A percentile compares a stretch with the other conserved stretches of the same genome.
These are phyloP conservation scores for Chionodraco myersi DNA, from an alignment of 2,113 vertebrate species.

Conservation along the genomic window DNA sequence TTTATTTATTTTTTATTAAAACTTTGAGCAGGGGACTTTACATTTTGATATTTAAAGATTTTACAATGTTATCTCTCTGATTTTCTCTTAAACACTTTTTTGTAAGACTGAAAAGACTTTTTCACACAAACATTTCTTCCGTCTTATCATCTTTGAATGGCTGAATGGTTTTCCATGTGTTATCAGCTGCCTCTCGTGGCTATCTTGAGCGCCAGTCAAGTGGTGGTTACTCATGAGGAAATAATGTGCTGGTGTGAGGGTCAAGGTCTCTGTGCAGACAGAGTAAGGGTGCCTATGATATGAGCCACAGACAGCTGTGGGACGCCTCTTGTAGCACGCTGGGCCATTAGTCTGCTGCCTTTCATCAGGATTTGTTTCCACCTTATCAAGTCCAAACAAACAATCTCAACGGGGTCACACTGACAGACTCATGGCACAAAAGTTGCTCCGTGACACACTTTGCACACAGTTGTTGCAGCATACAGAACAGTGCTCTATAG, in stretches of 20 bases:
- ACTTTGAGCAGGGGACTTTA: background rate
- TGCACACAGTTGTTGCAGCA: background rate
- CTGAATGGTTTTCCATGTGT: conserved; percentile 66
- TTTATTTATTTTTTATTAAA: too few relatives aligned
- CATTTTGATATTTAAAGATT: background rate
- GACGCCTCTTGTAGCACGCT: conserved; percentile 10
- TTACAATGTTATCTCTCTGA: background rate
- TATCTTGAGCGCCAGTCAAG: conserved; percentile 64
- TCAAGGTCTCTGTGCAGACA: conserved; percentile 63
- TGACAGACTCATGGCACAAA: conserved; percentile 32
- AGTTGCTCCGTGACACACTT: conserved; percentile 29
- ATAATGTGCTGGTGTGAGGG: conserved; percentile 65
- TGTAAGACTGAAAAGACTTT: conserved; percentile 26
- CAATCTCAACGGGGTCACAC: conserved; percentile 13
- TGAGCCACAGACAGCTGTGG: conserved; percentile 59
- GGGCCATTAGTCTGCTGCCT: conserved; percentile 31
- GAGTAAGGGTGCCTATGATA: conserved; percentile 43
- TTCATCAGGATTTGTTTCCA: conserved; percentile 54
- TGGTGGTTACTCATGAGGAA: conserved; percentile 77
- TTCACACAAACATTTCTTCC: conserved; percentile 40
- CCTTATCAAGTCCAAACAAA: conserved; percentile 60
- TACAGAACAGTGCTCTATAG: conserved; percentile 6
- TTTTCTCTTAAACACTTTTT: background rate
- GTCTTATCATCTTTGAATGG: conserved; percentile 62
- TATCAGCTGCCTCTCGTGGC: conserved; percentile 72